Conservation (phyloP, 2,888 invertebrate genomes). For the Meteorus cinctellus region DNA sequence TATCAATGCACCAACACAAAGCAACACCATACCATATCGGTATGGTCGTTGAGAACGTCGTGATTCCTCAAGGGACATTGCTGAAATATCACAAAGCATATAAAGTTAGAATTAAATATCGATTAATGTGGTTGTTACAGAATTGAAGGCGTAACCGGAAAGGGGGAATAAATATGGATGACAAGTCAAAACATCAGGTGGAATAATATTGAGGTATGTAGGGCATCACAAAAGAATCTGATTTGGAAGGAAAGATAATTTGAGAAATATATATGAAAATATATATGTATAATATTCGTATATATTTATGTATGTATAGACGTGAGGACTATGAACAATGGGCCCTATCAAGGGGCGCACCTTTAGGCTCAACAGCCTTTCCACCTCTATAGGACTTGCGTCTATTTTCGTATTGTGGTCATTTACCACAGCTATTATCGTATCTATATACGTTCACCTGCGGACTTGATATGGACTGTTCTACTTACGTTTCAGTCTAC, state of each 20-base stretch:
- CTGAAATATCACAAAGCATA: conserved; percentile 70
- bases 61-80: conserved; percentile 80
- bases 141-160: not conserved
- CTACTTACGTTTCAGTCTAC: not conserved
- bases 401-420: conserved; percentile 35
- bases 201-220: not conserved
- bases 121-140: not conserved
- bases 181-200: not conserved
- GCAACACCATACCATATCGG: conserved; percentile 82
- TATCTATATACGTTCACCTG: conserved; percentile 20
- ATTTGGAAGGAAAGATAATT: not conserved
- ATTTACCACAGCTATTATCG: conserved; percentile 31
- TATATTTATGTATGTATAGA: not conserved
- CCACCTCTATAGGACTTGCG: not conserved
- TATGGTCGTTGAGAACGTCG: conserved; percentile 82
- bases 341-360: conserved; percentile 26
- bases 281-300: not conserved
- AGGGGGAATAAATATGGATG: not conserved
- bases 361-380: conserved; percentile 19
- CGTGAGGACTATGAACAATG: conserved; percentile 5
- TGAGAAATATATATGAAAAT: not conserved
- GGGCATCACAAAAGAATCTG: not conserved
- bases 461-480: conserved; percentile 13
- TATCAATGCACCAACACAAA: conserved; percentile 83
- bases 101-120: conserved; percentile 18